Evolutionary conservation across 2,888 invertebrate genomes (phyloP), one percentile per base, ranked within the genome.

Genomic region (Syrista parreyssii): DNA sequence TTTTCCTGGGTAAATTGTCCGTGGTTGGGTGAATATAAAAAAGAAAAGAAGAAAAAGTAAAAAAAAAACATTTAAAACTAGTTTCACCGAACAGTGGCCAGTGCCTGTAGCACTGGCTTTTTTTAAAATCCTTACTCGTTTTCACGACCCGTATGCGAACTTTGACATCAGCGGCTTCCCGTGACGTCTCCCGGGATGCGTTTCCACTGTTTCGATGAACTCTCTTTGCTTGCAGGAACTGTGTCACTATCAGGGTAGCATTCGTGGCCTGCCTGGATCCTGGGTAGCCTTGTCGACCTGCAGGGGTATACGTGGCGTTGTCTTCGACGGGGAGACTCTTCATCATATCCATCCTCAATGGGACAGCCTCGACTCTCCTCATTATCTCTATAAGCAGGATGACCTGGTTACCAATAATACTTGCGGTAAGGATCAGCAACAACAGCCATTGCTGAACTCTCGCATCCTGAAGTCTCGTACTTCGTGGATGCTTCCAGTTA

Each of bases 231-330:
- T 92, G 23, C 92, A 96, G 96, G 95, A 96, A 86, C 89, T 95
- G 79, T 97, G 97, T 90, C 96, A 96, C 89, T 97, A 97, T 89
- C 93, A 94, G 86, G 98, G 98, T 78, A 94, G 93, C 81, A 94
- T 98, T 77, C 93, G 95, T 81, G 95, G 94, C 79, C 93, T 93
- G 83, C 92, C 94, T 1, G 92, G 93, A 78, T 97, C 98, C 4
- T 96, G 96, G 95, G 97, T 94, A 76, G 97, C 97, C 1, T 89
- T 98, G 75, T 97, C 98, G 75, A 97, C 97, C 6, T 98, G 98
- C 89, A 92, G 92, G 80, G 96, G 96, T 74, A 91, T 95, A 69
- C 94, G 95, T 75, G 98, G 98, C 11, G 93, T 97, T 80, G 93
- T 98, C 81, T 96, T 94, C 89, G 97, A 97, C 89, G 97, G 97